Evolutionary conservation across 2,888 invertebrate genomes (phyloP).

Genomic region (Andrena praecox): DNA sequence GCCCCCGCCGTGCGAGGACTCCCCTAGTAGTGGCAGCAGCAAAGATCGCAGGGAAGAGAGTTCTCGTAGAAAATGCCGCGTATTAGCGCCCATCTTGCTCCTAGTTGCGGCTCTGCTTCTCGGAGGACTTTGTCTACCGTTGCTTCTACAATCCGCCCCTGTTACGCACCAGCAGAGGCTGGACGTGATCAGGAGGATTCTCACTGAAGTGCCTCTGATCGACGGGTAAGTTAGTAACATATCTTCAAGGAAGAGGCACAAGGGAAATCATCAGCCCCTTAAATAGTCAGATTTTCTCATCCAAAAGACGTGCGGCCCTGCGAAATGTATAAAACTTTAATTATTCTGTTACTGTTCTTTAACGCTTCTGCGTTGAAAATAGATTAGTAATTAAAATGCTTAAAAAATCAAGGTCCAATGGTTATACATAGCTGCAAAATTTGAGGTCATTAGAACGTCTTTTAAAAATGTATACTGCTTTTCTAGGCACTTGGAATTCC

Average conservation of each 20-base stretch:
- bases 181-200: conserved; percentile 88
- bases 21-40: conserved; percentile 84
- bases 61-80: conserved; percentile 81
- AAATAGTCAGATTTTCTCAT: too few species aligned
- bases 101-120: conserved; percentile 81
- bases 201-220: conserved; percentile 90
- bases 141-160: conserved; percentile 84
- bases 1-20: conserved; percentile 83
- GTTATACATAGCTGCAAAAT: too few species aligned
- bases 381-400: too few species aligned
- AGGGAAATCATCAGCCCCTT: too few species aligned
- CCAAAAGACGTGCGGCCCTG: too few species aligned
- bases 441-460: too few species aligned
- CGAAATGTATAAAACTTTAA: too few species aligned
- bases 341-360: too few species aligned
- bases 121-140: conserved; percentile 84
- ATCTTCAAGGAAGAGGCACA: not conserved
- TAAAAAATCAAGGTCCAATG: too few species aligned
- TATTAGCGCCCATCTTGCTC: conserved; percentile 81
- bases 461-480: too few species aligned
- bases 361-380: too few species aligned
- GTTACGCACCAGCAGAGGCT: conserved; percentile 88
- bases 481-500: too few species aligned
- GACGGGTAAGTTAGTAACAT: conserved; percentile 88
- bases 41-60: conserved; percentile 81